Percentiles rank a stretch among this genome's conserved stretches.
These are phyloP conservation scores for Epizoanthus rinbou DNA, from an alignment of 92 coral and sea anemone species.

Conservation along the genomic window DNA sequence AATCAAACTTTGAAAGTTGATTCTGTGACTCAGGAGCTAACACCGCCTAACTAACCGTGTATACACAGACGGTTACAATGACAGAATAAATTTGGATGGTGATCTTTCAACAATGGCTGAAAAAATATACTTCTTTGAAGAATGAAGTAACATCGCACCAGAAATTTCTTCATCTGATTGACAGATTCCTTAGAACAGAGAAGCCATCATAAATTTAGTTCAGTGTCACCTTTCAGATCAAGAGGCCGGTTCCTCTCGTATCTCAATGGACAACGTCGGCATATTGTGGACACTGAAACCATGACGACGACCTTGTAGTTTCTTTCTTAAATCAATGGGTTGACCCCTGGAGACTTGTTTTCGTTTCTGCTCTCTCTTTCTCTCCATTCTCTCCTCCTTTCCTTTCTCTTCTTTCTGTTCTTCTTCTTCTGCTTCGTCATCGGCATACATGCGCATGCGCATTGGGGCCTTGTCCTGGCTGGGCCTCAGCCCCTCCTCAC, in stretches of 20 bases:
- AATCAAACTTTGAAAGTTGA: no score
- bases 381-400: slow-evolving; percentile 8
- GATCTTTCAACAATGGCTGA: no score
- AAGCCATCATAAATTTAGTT: background rate
- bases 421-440: slow-evolving; percentile 42
- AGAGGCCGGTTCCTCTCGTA: slow-evolving; percentile 71
- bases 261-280: slow-evolving; percentile 92
- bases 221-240: background rate
- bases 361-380: slow-evolving; percentile 6
- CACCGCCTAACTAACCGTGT: no score
- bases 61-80: no score
- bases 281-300: slow-evolving; percentile 79
- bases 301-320: slow-evolving; percentile 76
- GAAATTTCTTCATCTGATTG: background rate
- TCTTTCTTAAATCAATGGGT: slow-evolving; percentile 80
- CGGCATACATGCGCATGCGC: slow-evolving; percentile 94
- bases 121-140: no score
- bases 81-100: no score
- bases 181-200: no score
- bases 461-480: slow-evolving; percentile 47
- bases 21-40: no score
- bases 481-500: slow-evolving; percentile 48
- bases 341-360: slow-evolving; percentile 35
- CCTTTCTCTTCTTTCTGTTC: slow-evolving; percentile 40
- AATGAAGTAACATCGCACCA: background rate